Base-by-base conservation (phyloP, 2,797 vertebrate genomes). In the Helicolenus hilgendorfi region DNA sequence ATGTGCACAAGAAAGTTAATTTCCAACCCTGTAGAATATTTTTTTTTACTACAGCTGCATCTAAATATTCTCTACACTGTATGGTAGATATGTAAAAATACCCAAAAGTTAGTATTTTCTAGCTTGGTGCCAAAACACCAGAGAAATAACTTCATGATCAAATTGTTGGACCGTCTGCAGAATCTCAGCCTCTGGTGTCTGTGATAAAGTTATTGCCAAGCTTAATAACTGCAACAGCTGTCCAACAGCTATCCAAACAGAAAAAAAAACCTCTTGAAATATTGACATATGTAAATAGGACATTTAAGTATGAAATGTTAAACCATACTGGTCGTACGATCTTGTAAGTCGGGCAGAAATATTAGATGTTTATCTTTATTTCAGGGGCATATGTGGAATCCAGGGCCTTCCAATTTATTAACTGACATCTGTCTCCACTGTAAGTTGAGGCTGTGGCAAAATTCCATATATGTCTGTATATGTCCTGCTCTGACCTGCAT, bases 211-310 rank as follows among this genome's bases (percentile, higher is more conserved):
- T 31, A 60, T 36, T 72, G 35, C 38, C 26, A 45, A 63, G 29
- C 27, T 36, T 84, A 81, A 81, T 84, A 26, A 64, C 35, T 69
- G 36, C 69, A 62, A 26, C 89, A 81, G 76, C 85, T 83, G 85
- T 72, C 11, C 13, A 59, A 24, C 36, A n/a, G 33, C 24, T 69
- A 11, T 35, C 24, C 0, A 4, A 49, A 31, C 55, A 41, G 6
- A 20, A 26, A 38, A 55, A 14, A 3, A 22, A 55, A 22, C 9
- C 20, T 31, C 15, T 71, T 45, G 18, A 79, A 64, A 73, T 79
- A 55, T 11, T 58, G 33, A 55, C 53, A 71, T 2, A 27, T 13
- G 4, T 76, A 26, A 72, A 35, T 35, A 35, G 75, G 53, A 29
- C 20, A 38, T 29, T 33, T 15, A 49, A 38, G n/a, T 33, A 31